These are phyloP conservation scores for Castor canadensis DNA, from an alignment of 2,113 vertebrate genomes.

Conservation along the genomic window DNA sequence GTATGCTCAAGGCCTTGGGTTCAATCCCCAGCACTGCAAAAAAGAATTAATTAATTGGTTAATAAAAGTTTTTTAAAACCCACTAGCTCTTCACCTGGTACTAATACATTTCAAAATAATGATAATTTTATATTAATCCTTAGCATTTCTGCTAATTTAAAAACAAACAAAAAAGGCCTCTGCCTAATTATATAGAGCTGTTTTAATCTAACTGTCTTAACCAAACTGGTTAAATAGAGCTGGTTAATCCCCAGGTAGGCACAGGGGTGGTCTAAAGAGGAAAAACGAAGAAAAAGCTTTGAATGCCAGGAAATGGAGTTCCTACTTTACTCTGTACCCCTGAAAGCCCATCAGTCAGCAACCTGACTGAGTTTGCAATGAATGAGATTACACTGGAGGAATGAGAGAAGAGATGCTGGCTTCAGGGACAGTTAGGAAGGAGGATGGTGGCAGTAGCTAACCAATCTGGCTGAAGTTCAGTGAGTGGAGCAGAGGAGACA, in stretches of 20 bases:
- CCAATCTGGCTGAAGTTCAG: background rate
- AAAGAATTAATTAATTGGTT: too few species aligned
- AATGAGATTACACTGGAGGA: too few species aligned
- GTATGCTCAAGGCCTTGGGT: too few species aligned
- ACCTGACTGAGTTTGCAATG: fast-evolving
- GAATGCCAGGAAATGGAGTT: too few species aligned
- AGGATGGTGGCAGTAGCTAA: background rate
- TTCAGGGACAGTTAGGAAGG: background rate
- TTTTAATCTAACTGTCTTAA: too few species aligned
- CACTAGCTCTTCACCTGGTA: background rate
- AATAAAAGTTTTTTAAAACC: too few species aligned
- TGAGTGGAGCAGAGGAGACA: background rate
- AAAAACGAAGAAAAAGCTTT: background rate
- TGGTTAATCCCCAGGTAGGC: background rate
- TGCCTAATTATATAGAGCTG: too few species aligned
- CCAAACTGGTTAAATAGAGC: too few species aligned
- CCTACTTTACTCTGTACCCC: background rate
- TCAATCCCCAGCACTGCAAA: too few species aligned
- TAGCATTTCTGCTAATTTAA: background rate
- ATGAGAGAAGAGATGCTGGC: background rate
- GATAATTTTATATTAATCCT: background rate
- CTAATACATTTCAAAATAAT: background rate
- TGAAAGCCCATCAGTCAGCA: fast-evolving
- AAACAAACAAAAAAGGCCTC: background rate
- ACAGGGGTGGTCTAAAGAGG: fast-evolving